Conservation (phyloP, 2,888 invertebrate genomes). For the Drosophila niveifrons region DNA sequence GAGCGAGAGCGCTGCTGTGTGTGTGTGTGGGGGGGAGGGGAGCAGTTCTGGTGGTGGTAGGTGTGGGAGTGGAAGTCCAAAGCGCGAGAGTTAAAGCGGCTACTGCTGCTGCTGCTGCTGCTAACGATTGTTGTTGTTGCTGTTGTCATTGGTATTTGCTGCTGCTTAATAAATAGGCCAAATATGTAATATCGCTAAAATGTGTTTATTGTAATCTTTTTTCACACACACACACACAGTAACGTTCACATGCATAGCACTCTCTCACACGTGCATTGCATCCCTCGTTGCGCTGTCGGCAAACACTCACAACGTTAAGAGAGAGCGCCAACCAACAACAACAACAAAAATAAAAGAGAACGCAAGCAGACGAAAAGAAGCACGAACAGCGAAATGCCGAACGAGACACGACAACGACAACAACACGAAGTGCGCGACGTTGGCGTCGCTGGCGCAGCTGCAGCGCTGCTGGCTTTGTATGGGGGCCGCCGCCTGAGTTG, state of each 20-base stretch:
- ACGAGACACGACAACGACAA: not conserved
- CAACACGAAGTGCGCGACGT: slow-evolving; percentile 1
- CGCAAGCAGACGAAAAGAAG: slow-evolving; percentile 12
- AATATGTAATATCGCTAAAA: slow-evolving; percentile 79
- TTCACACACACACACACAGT: slow-evolving; percentile 39
- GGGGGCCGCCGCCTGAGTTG: slow-evolving; percentile 50
- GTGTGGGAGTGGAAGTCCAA: slow-evolving; percentile 38
- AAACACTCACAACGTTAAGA: slow-evolving; percentile 22
- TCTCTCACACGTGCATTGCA: slow-evolving; percentile 73
- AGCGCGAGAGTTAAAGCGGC: slow-evolving; percentile 29
- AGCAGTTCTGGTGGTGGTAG: not conserved
- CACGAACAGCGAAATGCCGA: slow-evolving; percentile 14
- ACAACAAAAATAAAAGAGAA: slow-evolving; percentile 23
- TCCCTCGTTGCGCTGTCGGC: slow-evolving; percentile 54
- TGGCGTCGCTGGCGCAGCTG: slow-evolving; percentile 20
- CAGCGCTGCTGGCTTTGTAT: slow-evolving; percentile 50
- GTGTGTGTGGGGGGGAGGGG: not conserved
- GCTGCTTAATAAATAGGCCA: slow-evolving; percentile 75
- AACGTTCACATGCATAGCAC: slow-evolving; percentile 19
- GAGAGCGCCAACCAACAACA: slow-evolving; percentile 42
- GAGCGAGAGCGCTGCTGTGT: not conserved
- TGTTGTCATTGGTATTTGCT: slow-evolving; percentile 22
- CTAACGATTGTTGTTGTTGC: slow-evolving; percentile 28
- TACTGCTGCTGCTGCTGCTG: not conserved
- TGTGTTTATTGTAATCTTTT: slow-evolving; percentile 78